A percentile compares a stretch with the other conserved stretches of the same genome.
Evolutionary conservation across 2,113 vertebrate genomes (phyloP).

Genomic region (Rattus norvegicus): GRCr8 NC_086023.1:164404501-164405000

Average conservation of each 20-base stretch:
- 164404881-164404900: neutral
- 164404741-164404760: neutral
- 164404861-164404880: too few relatives aligned
- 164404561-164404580: rapidly evolving
- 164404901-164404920: neutral
- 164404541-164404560: too few relatives aligned
- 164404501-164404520: neutral
- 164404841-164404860: rapidly evolving
- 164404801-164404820: neutral
- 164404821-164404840: rapidly evolving
- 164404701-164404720: neutral
- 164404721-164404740: neutral
- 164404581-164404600: rapidly evolving
- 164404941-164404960: neutral
- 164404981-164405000: rapidly evolving
- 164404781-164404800: neutral
- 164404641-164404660: neutral
- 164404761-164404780: neutral
- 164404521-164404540: neutral
- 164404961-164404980: neutral
- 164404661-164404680: neutral
- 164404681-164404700: neutral
- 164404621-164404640: rapidly evolving
- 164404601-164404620: too few relatives aligned
- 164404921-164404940: neutral